Conservation (phyloP, 2,113 vertebrate genomes). For the Dipodomys stephensi region DNA sequence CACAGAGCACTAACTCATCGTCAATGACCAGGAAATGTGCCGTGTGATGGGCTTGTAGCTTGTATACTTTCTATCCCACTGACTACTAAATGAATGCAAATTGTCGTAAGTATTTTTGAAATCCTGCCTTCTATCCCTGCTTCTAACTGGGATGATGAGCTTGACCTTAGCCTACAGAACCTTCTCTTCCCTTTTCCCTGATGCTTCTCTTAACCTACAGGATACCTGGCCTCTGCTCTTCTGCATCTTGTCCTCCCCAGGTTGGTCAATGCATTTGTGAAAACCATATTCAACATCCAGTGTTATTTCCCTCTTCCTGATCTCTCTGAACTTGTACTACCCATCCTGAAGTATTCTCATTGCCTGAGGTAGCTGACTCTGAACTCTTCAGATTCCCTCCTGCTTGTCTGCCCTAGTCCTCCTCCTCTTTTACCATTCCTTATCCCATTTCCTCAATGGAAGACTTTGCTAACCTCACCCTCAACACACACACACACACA, state of each 20-base stretch:
- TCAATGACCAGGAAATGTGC: background rate
- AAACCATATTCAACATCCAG: background rate
- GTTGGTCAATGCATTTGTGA: background rate
- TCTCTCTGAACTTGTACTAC: background rate
- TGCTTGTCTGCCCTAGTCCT: background rate
- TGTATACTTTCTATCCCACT: background rate
- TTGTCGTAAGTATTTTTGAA: background rate
- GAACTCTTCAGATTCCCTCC: too few species aligned
- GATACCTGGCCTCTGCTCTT: background rate
- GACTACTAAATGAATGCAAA: background rate
- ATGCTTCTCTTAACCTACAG: background rate
- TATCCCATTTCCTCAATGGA: background rate
- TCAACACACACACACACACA: too few species aligned
- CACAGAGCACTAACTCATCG: too few species aligned
- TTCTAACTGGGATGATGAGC: background rate
- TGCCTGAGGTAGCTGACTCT: too few species aligned
- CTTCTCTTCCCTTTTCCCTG: background rate
- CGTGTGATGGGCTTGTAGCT: background rate
- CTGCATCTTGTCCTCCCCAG: background rate
- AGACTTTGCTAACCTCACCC: background rate
- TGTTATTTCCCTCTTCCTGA: background rate
- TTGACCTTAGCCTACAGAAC: background rate
- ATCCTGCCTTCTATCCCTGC: background rate
- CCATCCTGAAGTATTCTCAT: too few species aligned
- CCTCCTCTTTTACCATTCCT: background rate